These are phyloP conservation scores for Colius striatus DNA, from an alignment of 2,113 vertebrate genomes.

Conservation along the genomic window DNA sequence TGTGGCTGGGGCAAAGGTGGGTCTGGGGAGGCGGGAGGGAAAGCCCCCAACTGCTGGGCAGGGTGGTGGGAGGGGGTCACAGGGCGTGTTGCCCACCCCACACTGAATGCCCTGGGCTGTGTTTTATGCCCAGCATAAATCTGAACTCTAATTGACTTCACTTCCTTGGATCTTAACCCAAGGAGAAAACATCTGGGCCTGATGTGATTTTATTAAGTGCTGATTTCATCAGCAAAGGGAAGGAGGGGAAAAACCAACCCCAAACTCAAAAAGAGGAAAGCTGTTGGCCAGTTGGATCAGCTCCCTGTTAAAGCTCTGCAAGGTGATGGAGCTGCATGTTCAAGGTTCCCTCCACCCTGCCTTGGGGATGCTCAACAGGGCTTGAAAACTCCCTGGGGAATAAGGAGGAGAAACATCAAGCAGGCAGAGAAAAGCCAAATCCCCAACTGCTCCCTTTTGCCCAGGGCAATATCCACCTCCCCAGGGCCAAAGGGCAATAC, in stretches of 20 bases:
- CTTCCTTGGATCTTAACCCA: not conserved
- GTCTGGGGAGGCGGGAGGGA: too few relatives aligned
- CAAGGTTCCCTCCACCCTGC: not conserved
- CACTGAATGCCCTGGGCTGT: not conserved
- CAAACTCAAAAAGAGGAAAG: not conserved
- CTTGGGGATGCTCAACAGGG: rapidly evolving
- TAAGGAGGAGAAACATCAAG: not conserved
- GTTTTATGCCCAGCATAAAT: not conserved
- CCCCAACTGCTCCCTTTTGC: rapidly evolving
- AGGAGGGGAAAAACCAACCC: not conserved
- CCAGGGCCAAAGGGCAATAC: too few relatives aligned
- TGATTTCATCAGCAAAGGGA: conserved; percentile 3
- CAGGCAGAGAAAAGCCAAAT: not conserved
- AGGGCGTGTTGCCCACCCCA: too few relatives aligned
- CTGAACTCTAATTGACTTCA: conserved; percentile 7
- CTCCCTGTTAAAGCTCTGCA: not conserved
- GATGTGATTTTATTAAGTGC: conserved; percentile 40
- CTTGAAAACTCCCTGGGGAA: not conserved
- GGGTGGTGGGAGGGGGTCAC: too few relatives aligned
- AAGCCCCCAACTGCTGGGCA: too few relatives aligned
- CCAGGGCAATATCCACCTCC: rapidly evolving
- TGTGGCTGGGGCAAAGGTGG: too few relatives aligned
- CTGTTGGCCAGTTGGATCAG: not conserved
- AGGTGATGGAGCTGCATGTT: rapidly evolving
- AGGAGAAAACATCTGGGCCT: conserved; percentile 46